Conservation (phyloP, 1,140 invertebrate species). For the Neodiprion fabricii region DNA sequence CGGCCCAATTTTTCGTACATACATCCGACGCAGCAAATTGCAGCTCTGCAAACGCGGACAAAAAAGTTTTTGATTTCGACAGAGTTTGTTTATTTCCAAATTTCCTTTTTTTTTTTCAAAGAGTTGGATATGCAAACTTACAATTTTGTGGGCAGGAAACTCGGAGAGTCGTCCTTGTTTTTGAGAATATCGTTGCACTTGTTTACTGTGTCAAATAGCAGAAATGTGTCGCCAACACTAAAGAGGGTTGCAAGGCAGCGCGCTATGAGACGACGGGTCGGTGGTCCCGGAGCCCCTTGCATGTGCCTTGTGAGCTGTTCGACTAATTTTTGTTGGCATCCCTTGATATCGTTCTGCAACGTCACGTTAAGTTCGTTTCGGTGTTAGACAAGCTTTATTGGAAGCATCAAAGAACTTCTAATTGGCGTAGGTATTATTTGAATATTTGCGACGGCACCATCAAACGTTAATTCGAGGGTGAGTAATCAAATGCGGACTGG, state of each 20-base stretch:
- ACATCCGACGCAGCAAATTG: conserved; percentile 93
- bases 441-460: conserved; percentile 1
- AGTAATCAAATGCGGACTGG: too few species aligned
- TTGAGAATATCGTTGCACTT: conserved; percentile 97
- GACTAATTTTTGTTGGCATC: conserved; percentile 94
- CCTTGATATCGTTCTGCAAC: conserved; percentile 92
- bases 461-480: too few species aligned
- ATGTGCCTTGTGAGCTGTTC: conserved; percentile 91
- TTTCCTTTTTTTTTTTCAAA: conserved; percentile 9
- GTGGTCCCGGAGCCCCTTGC: conserved; percentile 88
- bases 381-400: not conserved
- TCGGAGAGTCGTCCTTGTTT: conserved; percentile 97
- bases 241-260: conserved; percentile 94
- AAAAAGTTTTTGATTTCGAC: conserved; percentile 1
- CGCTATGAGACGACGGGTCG: conserved; percentile 91
- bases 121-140: conserved; percentile 67
- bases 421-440: conserved; percentile 3
- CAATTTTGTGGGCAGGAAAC: conserved; percentile 91
- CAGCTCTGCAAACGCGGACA: conserved; percentile 74
- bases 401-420: conserved; percentile 23
- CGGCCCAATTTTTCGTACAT: conserved; percentile 98
- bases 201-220: conserved; percentile 97
- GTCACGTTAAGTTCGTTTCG: conserved; percentile 30
- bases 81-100: not conserved
- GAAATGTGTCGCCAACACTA: conserved; percentile 95